These are phyloP conservation scores for Anthopleura sola DNA, from an alignment of 64 coral and sea anemone species.

Conservation along the genomic window DNA sequence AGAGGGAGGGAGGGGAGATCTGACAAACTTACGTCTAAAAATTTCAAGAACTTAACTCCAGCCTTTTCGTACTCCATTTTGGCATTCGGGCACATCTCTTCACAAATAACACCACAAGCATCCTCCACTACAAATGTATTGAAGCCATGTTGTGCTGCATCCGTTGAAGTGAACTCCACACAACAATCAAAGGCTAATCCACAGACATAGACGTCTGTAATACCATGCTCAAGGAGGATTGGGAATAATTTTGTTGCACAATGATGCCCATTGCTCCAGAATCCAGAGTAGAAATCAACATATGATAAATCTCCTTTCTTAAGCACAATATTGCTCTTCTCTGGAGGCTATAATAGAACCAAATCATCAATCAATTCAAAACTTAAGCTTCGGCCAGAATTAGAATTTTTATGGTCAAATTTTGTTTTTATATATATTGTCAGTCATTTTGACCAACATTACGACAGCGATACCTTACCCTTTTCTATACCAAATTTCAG, in stretches of 20 bases:
- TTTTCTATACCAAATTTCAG: no score
- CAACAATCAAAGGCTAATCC: constrained; percentile 92
- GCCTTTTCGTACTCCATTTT: constrained; percentile 32
- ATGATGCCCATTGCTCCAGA: constrained; percentile 71
- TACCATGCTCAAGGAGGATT: constrained; percentile 52
- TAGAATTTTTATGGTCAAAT: no score
- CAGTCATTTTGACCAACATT: no score
- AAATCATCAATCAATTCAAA: not conserved
- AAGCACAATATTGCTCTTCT: constrained; percentile 28
- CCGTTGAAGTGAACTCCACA: constrained; percentile 59
- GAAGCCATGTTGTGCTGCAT: constrained; percentile 70
- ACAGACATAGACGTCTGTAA: constrained; percentile 75
- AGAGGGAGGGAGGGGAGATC: not conserved
- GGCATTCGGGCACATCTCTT: constrained; percentile 25
- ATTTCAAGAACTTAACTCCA: constrained; percentile 44
- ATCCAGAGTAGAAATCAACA: constrained; percentile 86
- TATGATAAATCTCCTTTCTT: constrained; percentile 53
- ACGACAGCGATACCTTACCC: no score
- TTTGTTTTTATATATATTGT: no score
- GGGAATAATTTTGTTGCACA: constrained; percentile 54
- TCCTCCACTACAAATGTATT: constrained; percentile 77
- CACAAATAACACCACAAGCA: constrained; percentile 47
- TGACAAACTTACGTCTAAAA: not conserved
- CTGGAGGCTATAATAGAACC: constrained; percentile 35
- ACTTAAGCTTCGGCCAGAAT: no score